These are phyloP conservation scores for Opisthocomus hoazin DNA, from an alignment of 2,113 vertebrate genomes.

Conservation along the genomic window DNA sequence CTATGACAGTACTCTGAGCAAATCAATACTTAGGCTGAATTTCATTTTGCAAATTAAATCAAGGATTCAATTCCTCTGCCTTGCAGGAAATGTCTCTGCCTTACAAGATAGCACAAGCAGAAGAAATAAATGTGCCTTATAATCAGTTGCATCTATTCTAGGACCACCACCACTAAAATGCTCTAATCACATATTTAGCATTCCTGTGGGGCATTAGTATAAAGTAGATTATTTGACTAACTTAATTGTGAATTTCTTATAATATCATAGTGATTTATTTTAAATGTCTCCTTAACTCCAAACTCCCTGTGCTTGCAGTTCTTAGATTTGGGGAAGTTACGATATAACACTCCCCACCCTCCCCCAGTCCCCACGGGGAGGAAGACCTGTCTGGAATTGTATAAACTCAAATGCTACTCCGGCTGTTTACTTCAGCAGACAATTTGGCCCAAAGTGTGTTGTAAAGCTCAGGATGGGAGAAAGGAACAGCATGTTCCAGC, in stretches of 20 bases:
- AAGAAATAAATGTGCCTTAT: background rate
- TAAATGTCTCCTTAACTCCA: background rate
- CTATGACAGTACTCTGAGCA: background rate
- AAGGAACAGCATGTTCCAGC: conserved; percentile 51
- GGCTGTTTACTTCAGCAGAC: conserved; percentile 21
- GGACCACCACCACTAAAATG: background rate
- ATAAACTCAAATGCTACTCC: background rate
- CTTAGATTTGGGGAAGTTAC: background rate
- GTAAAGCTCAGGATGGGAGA: conserved; percentile 16
- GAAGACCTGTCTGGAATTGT: background rate
- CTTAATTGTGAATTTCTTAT: background rate
- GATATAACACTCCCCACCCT: background rate
- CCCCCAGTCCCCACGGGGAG: background rate
- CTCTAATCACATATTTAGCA: background rate
- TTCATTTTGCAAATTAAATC: conserved; percentile 33
- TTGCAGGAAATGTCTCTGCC: background rate
- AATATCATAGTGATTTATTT: background rate
- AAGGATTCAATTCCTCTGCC: background rate
- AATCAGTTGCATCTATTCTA: background rate
- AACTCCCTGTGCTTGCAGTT: background rate
- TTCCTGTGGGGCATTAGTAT: background rate
- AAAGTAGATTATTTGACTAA: background rate
- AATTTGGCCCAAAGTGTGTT: background rate
- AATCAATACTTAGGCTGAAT: conserved; percentile 24
- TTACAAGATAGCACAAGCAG: background rate